Percentiles rank a stretch among this genome's conserved stretches.
These are phyloP conservation scores for Dendrolimus houi DNA, from an alignment of 2,888 invertebrate species.

Conservation along the genomic window DNA sequence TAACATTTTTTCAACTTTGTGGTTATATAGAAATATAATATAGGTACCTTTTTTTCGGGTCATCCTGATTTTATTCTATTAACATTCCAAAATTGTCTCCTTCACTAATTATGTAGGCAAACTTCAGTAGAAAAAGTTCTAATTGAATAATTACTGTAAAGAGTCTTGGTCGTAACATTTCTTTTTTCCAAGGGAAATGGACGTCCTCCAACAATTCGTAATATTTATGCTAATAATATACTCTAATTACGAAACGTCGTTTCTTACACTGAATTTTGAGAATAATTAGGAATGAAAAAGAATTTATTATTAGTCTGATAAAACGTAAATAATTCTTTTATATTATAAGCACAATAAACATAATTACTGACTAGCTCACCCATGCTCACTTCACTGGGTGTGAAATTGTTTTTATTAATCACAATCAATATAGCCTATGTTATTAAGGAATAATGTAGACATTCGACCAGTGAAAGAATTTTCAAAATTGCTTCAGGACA, in stretches of 20 bases:
- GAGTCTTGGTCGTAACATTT: conserved; percentile 14
- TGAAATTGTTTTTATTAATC: too few relatives aligned
- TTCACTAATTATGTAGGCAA: conserved; percentile 22
- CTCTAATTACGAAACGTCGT: conserved; percentile 25
- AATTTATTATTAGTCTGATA: conserved; percentile 17
- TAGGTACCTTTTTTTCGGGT: neutral
- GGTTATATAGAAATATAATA: too few relatives aligned
- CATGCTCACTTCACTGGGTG: too few relatives aligned
- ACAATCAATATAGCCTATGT: too few relatives aligned
- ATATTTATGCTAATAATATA: conserved; percentile 33
- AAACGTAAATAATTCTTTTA: conserved; percentile 7
- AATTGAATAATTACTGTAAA: conserved; percentile 24
- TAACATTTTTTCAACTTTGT: too few relatives aligned
- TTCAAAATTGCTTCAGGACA: too few relatives aligned
- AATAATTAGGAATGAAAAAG: conserved; percentile 16
- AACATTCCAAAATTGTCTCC: conserved; percentile 15
- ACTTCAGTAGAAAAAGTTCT: conserved; percentile 16
- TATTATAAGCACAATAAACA: too few relatives aligned
- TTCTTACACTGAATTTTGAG: conserved; percentile 10
- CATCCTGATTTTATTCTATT: neutral
- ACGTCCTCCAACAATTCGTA: conserved; percentile 11
- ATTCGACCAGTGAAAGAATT: too few relatives aligned
- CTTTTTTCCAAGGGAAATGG: conserved; percentile 15
- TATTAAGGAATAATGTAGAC: too few relatives aligned
- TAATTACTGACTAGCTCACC: too few relatives aligned